Conservation (phyloP, 2,888 invertebrate genomes). For the Alloscopus bannaensis region DNA sequence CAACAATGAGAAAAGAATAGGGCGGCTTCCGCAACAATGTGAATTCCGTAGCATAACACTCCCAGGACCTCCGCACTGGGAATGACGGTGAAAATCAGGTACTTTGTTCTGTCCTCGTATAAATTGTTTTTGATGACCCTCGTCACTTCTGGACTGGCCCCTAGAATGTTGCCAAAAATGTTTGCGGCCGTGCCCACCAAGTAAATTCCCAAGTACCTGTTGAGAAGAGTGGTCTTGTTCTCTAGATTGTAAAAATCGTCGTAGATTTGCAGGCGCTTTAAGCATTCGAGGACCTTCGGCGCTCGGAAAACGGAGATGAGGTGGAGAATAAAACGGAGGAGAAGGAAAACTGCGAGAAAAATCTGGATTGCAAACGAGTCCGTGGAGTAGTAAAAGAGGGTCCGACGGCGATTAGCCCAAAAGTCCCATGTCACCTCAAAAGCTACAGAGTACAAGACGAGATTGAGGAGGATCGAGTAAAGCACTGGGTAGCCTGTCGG, state of each 20-base stretch:
- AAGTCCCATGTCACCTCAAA: slow-evolving; percentile 42
- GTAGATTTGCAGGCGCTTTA: slow-evolving; percentile 29
- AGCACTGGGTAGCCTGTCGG: slow-evolving; percentile 36
- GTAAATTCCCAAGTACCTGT: slow-evolving; percentile 35
- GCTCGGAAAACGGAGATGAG: slow-evolving; percentile 41
- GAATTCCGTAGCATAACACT: slow-evolving; percentile 27
- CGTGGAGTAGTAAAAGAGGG: slow-evolving; percentile 52
- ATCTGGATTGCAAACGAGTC: slow-evolving; percentile 62
- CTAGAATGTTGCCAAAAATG: slow-evolving; percentile 52
- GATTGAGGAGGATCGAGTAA: slow-evolving; percentile 47
- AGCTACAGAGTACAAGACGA: slow-evolving; percentile 28
- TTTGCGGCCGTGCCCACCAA: slow-evolving; percentile 48
- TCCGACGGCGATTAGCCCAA: slow-evolving; percentile 38
- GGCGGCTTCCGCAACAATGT: slow-evolving; percentile 45
- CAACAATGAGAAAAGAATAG: slow-evolving; percentile 56
- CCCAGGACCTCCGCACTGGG: slow-evolving; percentile 16
- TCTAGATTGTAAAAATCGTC: slow-evolving; percentile 29
- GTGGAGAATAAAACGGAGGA: slow-evolving; percentile 40
- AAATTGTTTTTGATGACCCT: slow-evolving; percentile 1
- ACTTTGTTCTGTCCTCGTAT: background rate
- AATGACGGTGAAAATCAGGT: slow-evolving; percentile 36
- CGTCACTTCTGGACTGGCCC: slow-evolving; percentile 27
- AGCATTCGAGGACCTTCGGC: slow-evolving; percentile 41
- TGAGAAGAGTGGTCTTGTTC: slow-evolving; percentile 43
- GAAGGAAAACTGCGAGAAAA: slow-evolving; percentile 50